Evolutionary conservation across 2,888 invertebrate species (phyloP).

Genomic region (Orthosia gracilis): DNA sequence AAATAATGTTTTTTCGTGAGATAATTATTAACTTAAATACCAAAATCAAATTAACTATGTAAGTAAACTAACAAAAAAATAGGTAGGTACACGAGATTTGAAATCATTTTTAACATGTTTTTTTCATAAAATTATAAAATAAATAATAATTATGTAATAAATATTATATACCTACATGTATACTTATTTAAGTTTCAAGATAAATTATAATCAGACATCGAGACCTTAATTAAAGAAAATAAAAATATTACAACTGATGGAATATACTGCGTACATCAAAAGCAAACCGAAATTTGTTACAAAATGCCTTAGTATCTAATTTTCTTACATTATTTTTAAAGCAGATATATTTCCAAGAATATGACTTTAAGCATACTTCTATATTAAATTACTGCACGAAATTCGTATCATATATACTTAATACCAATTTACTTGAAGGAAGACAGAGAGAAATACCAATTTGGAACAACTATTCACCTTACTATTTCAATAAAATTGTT

Average conservation of each 20-base stretch:
- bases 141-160: conserved; percentile 26
- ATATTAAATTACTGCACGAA: conserved; percentile 12
- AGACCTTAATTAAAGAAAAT: conserved; percentile 26
- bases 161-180: conserved; percentile 22
- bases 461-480: background rate
- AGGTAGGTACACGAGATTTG: conserved; percentile 12
- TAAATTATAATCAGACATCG: conserved; percentile 40
- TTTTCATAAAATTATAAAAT: background rate
- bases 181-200: conserved; percentile 27
- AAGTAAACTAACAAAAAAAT: conserved; percentile 38
- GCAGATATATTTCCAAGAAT: conserved; percentile 42
- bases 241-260: conserved; percentile 4
- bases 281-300: conserved; percentile 41
- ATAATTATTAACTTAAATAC: conserved; percentile 2
- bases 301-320: conserved; percentile 22
- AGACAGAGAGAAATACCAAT: conserved; percentile 22
- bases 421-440: conserved; percentile 21
- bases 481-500: background rate
- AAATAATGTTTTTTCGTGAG: too few relatives aligned
- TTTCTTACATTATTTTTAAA: conserved; percentile 39
- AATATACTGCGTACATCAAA: conserved; percentile 32
- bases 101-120: conserved; percentile 13
- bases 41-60: conserved; percentile 19
- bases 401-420: conserved; percentile 18
- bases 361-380: conserved; percentile 36